These are phyloP conservation scores for Metaphire vulgaris DNA, from an alignment of 1,140 invertebrate genomes.

Conservation along the genomic window DNA sequence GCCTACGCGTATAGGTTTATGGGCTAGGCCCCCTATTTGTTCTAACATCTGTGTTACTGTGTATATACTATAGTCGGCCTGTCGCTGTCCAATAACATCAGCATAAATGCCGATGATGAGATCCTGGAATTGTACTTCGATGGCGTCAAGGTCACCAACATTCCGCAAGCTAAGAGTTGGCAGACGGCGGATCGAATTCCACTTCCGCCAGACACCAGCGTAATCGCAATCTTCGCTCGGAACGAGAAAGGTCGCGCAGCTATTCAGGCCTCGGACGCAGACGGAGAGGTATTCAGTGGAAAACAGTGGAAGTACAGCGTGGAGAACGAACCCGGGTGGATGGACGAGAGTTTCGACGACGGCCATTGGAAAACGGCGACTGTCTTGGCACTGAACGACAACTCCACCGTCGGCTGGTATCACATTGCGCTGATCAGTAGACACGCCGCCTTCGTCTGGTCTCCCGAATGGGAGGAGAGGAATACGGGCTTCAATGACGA, in stretches of 20 bases:
- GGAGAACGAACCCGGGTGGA: background rate
- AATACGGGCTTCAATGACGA: background rate
- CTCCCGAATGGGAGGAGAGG: background rate
- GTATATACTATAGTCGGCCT: too few species aligned
- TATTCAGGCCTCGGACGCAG: background rate
- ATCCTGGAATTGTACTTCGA: background rate
- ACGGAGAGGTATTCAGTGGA: background rate
- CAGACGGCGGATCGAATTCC: background rate
- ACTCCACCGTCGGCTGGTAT: background rate
- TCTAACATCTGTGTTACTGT: too few species aligned
- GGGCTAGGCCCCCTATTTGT: too few species aligned
- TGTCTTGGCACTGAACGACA: background rate
- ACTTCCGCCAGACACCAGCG: background rate
- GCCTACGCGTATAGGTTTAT: too few species aligned
- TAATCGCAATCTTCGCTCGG: background rate
- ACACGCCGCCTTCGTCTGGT: background rate
- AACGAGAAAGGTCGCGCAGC: background rate
- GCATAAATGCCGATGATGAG: background rate
- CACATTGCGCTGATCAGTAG: background rate
- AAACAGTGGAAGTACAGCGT: background rate
- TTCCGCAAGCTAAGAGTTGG: background rate
- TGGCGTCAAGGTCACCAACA: background rate
- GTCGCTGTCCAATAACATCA: background rate
- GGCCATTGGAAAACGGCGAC: background rate
- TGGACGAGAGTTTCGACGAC: background rate